A percentile compares a stretch with the other conserved stretches of the same genome.
Evolutionary conservation across 1,140 invertebrate species (phyloP).

Genomic region (Drosophila subpulchrella): DNA sequence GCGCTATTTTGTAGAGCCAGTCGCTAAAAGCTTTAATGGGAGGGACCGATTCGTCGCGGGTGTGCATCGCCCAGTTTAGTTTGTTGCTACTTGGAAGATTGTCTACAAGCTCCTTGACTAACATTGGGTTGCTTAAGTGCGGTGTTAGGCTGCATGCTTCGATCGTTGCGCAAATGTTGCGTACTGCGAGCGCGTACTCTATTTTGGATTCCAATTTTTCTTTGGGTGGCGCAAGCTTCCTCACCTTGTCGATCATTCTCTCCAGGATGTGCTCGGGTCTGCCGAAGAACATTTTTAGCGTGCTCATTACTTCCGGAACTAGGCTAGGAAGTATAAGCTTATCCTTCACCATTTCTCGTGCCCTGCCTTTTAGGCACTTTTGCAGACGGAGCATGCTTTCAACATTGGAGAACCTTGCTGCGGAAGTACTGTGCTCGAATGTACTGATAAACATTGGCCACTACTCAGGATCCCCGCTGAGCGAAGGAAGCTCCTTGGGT

Average conservation of each 20-base stretch:
- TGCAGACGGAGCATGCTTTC: not conserved
- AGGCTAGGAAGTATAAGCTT: no score
- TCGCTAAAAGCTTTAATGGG: not conserved
- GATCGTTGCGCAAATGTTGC: not conserved
- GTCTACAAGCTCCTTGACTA: no score
- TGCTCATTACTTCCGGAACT: no score
- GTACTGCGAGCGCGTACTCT: not conserved
- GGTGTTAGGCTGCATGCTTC: not conserved
- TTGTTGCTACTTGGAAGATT: not conserved
- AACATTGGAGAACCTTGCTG: no score
- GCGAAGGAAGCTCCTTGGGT: no score
- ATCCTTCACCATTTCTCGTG: not conserved
- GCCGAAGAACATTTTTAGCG: not conserved
- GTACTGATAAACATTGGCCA: no score
- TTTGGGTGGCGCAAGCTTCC: no score
- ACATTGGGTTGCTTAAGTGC: not conserved
- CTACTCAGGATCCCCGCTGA: no score
- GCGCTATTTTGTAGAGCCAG: not conserved
- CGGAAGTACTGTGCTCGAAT: no score
- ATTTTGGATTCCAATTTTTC: conserved; percentile 1
- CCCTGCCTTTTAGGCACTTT: not conserved
- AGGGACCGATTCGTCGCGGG: not conserved
- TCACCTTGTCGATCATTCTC: no score
- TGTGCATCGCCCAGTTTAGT: not conserved
- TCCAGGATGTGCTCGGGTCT: no score